A percentile compares a stretch with the other conserved stretches of the same genome.
Evolutionary conservation across 37 sponge, comb jelly and placozoan species (phyloP).

Genomic region (Spongilla lacustris): DNA sequence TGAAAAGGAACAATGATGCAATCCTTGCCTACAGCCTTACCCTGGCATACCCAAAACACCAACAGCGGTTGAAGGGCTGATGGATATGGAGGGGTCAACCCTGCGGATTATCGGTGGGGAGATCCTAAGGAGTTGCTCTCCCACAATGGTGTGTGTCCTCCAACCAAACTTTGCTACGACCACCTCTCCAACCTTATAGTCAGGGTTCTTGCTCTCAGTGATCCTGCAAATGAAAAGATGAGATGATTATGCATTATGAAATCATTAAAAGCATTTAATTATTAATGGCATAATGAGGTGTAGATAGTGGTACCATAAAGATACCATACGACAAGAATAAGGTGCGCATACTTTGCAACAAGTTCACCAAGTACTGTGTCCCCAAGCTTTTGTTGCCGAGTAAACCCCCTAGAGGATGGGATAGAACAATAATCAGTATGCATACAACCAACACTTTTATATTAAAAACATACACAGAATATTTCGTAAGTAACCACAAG

Average conservation of each 20-base stretch:
- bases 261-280: too few species aligned
- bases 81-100: constrained; percentile 17
- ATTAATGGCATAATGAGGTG: too few species aligned
- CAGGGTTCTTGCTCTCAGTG: constrained; percentile 63
- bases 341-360: constrained; percentile 74
- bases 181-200: constrained; percentile 72
- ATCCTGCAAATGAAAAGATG: constrained; percentile 34
- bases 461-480: too few species aligned
- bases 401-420: constrained; percentile 7
- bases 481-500: too few species aligned
- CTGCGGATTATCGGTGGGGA: background rate
- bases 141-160: constrained; percentile 57
- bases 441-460: too few species aligned
- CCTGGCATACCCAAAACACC: constrained; percentile 94
- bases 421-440: background rate
- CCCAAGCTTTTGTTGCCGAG: constrained; percentile 1
- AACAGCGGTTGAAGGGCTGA: constrained; percentile 50
- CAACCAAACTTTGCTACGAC: constrained; percentile 72
- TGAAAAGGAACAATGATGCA: background rate
- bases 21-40: constrained; percentile 38
- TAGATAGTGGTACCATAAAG: too few species aligned
- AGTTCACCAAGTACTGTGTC: constrained; percentile 78
- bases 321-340: background rate
- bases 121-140: background rate
- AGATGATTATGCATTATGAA: too few species aligned